phyloP scores from a whole-genome alignment of 2,888 invertebrate species.

The Clanis bilineata region DNA sequence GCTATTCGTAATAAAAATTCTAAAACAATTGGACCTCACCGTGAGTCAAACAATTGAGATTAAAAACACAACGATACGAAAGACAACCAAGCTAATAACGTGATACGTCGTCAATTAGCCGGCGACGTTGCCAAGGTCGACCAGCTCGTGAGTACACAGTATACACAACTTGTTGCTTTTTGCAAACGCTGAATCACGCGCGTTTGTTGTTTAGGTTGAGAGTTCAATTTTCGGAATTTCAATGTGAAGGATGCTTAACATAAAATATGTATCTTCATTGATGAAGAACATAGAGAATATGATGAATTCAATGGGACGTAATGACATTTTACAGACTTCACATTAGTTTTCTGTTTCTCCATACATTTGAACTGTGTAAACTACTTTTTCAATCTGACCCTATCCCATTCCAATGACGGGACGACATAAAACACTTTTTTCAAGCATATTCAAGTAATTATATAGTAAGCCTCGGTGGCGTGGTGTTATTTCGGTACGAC shows the following conservation, averaged over 20 bases:
- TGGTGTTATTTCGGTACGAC: too few relatives aligned
- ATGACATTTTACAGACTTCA: too few relatives aligned
- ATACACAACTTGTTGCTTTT: conserved; percentile 11
- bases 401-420: too few relatives aligned
- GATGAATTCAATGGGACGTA: too few relatives aligned
- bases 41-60: background rate
- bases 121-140: conserved; percentile 8
- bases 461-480: too few relatives aligned
- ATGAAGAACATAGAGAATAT: too few relatives aligned
- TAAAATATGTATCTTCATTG: too few relatives aligned
- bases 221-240: background rate
- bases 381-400: too few relatives aligned
- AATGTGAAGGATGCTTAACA: background rate
- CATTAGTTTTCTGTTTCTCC: too few relatives aligned
- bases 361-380: too few relatives aligned
- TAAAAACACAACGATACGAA: background rate
- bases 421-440: too few relatives aligned
- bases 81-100: background rate
- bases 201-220: background rate
- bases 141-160: conserved; percentile 4
- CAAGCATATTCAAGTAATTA: too few relatives aligned
- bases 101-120: conserved; percentile 1
- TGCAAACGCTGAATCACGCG: conserved; percentile 10
- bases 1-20: background rate
- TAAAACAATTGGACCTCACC: background rate